These are phyloP conservation scores for Penelope pileata DNA, from an alignment of 2,113 vertebrate genomes.

Conservation along the genomic window DNA sequence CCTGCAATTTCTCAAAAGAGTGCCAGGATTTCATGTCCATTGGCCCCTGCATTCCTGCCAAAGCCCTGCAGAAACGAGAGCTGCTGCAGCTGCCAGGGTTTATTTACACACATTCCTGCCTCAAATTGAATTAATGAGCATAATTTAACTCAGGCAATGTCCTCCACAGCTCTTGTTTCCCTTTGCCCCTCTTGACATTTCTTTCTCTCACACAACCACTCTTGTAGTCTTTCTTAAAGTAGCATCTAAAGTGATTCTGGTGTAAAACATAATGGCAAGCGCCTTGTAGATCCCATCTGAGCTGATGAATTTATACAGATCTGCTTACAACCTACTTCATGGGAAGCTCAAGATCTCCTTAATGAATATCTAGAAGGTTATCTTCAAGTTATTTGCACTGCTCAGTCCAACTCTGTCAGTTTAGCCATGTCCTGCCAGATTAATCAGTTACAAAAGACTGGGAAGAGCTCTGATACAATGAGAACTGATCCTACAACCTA, in stretches of 20 bases:
- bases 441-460: not conserved
- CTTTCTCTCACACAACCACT: conserved; percentile 39
- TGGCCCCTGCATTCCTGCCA: conserved; percentile 75
- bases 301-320: not conserved
- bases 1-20: conserved; percentile 59
- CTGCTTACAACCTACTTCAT: not conserved
- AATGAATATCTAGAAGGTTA: not conserved
- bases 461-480: not conserved
- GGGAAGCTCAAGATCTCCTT: not conserved
- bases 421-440: not conserved
- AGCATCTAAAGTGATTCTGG: not conserved
- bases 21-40: conserved; percentile 50
- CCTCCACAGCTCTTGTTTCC: conserved; percentile 73
- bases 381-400: not conserved
- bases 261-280: not conserved
- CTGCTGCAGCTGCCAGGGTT: conserved; percentile 80
- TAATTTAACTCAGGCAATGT: conserved; percentile 81
- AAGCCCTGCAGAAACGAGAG: conserved; percentile 78
- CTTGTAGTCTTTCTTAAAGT: not conserved
- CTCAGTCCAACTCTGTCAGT: not conserved
- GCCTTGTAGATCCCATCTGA: not conserved
- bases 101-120: conserved; percentile 87
- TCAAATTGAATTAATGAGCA: conserved; percentile 87
- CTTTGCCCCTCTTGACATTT: conserved; percentile 60
- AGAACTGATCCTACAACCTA: not conserved